Conservation (phyloP, 2,797 vertebrate genomes). For the Liasis olivaceus region DNA sequence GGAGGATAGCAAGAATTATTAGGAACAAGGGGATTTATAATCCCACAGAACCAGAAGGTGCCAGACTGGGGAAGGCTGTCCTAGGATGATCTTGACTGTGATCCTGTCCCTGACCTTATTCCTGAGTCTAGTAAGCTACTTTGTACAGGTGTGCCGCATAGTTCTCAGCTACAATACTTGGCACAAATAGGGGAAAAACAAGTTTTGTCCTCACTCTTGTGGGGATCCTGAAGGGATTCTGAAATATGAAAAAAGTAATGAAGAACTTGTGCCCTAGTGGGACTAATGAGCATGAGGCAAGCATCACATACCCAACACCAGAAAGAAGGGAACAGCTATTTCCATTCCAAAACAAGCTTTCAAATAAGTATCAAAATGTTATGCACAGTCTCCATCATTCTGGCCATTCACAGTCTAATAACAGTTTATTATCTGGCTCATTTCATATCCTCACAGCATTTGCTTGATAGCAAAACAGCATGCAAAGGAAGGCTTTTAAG, state of each 20-base stretch:
- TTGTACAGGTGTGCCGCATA: background rate
- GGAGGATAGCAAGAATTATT: background rate
- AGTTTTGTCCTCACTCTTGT: too few relatives aligned
- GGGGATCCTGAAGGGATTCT: slow-evolving; percentile 27
- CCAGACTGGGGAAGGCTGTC: background rate
- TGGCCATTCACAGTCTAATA: slow-evolving; percentile 17
- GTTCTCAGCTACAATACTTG: background rate
- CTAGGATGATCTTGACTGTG: background rate
- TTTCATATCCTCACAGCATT: slow-evolving; percentile 34
- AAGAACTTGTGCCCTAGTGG: slow-evolving; percentile 34
- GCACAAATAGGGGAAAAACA: background rate
- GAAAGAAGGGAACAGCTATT: slow-evolving; percentile 41
- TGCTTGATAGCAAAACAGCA: slow-evolving; percentile 28
- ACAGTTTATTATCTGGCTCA: slow-evolving; percentile 9
- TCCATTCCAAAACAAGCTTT: slow-evolving; percentile 26
- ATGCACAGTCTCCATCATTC: slow-evolving; percentile 26
- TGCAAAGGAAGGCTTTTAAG: slow-evolving; percentile 31
- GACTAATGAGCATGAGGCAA: background rate
- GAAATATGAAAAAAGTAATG: slow-evolving; percentile 20
- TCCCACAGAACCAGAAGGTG: background rate
- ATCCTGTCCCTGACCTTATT: background rate
- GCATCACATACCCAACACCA: slow-evolving; percentile 3
- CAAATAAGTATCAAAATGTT: slow-evolving; percentile 27
- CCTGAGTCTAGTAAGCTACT: background rate
- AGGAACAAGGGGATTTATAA: background rate